A percentile compares a stretch with the other conserved stretches of the same genome.
Evolutionary conservation across 2,113 vertebrate species (phyloP).

Genomic region (Pionites leucogaster): DNA sequence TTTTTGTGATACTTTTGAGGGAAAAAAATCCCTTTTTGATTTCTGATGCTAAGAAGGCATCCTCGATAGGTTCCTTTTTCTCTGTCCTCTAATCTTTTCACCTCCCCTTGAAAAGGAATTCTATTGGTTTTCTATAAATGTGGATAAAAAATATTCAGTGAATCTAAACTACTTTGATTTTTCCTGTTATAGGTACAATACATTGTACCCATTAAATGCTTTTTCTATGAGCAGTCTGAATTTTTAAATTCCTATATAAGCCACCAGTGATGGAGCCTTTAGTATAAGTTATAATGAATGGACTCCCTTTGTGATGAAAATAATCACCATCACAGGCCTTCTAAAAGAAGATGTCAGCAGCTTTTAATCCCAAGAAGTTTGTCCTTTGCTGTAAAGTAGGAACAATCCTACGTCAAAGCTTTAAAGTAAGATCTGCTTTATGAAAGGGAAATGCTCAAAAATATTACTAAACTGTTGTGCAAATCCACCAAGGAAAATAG

Average conservation of each 20-base stretch:
- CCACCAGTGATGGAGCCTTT: not conserved
- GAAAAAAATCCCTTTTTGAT: not conserved
- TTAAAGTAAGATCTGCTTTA: conserved; percentile 8
- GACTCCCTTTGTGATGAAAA: conserved; percentile 42
- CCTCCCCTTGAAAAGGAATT: not conserved
- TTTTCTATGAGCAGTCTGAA: not conserved
- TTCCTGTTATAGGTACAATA: not conserved
- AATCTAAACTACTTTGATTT: not conserved
- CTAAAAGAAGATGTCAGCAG: conserved; percentile 13
- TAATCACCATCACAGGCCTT: not conserved
- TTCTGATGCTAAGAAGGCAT: not conserved
- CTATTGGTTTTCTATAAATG: not conserved
- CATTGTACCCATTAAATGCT: not conserved
- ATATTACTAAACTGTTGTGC: not conserved
- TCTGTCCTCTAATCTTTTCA: not conserved
- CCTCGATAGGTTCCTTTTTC: not conserved
- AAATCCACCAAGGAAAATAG: not conserved
- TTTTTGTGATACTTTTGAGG: not conserved
- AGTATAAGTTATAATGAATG: not conserved
- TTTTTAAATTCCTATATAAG: not conserved
- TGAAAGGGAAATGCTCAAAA: not conserved
- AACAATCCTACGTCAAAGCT: not conserved
- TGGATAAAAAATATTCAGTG: not conserved
- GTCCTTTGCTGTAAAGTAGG: conserved; percentile 6
- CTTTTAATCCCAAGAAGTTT: conserved; percentile 37